phyloP scores from a whole-genome alignment of 2,888 invertebrate species.

The Tetragonula carbonaria region DNA sequence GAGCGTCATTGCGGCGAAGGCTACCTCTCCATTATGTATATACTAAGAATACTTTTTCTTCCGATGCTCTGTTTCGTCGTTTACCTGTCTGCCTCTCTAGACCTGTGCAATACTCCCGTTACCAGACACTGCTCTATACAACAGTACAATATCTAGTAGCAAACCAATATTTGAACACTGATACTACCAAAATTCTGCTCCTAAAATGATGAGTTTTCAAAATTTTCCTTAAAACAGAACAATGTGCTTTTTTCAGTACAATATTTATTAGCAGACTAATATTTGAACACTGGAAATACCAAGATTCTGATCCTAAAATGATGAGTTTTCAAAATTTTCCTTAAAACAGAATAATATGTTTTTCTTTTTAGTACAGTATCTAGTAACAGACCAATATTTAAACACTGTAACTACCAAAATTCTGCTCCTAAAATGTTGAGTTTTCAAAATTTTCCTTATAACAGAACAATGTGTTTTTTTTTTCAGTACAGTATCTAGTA shows the following conservation, averaged over 20 bases:
- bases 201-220: too few species aligned
- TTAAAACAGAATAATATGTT: too few species aligned
- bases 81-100: constrained; percentile 72
- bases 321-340: too few species aligned
- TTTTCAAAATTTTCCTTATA: too few species aligned
- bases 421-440: too few species aligned
- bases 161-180: constrained; percentile 65
- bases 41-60: constrained; percentile 73
- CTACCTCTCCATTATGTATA: constrained; percentile 71
- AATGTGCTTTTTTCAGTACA: too few species aligned
- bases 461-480: too few species aligned
- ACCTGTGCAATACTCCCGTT: constrained; percentile 68
- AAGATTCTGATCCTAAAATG: too few species aligned
- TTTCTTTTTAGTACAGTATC: neutral
- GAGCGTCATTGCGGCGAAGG: constrained; percentile 67
- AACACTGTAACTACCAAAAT: constrained; percentile 52
- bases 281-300: too few species aligned
- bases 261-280: too few species aligned
- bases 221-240: too few species aligned
- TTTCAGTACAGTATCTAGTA: too few species aligned
- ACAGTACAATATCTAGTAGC: constrained; percentile 21
- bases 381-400: constrained; percentile 60
- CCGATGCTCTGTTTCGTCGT: constrained; percentile 74
- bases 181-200: constrained; percentile 15
- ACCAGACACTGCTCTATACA: constrained; percentile 10